These are phyloP conservation scores for Acropora tenuis DNA, from an alignment of 64 coral and sea anemone species.

Conservation along the genomic window DNA sequence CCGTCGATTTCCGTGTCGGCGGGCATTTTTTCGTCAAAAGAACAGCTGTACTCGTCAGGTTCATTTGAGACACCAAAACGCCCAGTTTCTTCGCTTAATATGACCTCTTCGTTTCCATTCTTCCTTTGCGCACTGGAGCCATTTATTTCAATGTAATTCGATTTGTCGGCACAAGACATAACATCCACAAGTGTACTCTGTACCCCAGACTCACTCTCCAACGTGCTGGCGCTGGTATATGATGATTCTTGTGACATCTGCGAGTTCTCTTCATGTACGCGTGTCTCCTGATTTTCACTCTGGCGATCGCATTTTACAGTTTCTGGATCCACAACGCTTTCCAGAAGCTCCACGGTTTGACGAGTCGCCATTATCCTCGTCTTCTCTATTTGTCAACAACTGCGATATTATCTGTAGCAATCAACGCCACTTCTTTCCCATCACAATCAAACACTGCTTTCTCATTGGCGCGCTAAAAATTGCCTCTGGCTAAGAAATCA, in stretches of 20 bases:
- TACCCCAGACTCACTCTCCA: background rate
- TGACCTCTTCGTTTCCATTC: background rate
- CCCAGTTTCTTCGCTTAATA: background rate
- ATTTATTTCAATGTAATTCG: background rate
- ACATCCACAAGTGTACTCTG: background rate
- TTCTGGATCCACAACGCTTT: conserved; percentile 38
- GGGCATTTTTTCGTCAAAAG: background rate
- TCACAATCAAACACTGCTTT: background rate
- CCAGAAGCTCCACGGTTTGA: background rate
- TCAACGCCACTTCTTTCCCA: background rate
- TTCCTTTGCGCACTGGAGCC: background rate
- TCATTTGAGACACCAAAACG: background rate
- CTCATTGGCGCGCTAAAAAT: conserved; percentile 21
- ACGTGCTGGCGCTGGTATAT: background rate
- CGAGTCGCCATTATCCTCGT: background rate
- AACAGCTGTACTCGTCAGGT: background rate
- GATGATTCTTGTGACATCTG: background rate
- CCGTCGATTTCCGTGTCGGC: background rate
- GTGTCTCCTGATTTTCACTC: background rate
- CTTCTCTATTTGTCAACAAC: background rate
- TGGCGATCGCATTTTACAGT: background rate
- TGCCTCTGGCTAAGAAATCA: background rate
- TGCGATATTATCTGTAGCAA: background rate
- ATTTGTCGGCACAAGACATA: background rate
- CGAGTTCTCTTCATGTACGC: background rate